Conservation (phyloP, 1,140 invertebrate genomes). For the Capitella teleta region DNA sequence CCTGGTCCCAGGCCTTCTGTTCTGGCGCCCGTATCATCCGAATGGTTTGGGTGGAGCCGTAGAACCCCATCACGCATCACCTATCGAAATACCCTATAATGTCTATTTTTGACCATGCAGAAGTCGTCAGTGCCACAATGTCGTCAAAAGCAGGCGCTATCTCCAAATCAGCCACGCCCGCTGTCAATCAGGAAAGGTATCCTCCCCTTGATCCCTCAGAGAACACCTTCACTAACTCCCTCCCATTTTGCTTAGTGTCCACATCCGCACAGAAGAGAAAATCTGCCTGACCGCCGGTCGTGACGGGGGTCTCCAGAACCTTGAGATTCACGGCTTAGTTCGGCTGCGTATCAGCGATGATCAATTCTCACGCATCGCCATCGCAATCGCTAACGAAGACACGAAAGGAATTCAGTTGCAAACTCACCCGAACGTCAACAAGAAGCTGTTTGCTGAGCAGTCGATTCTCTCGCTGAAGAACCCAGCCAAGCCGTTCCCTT, state of each 20-base stretch:
- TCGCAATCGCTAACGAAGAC: conserved; percentile 65
- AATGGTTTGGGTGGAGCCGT: too few relatives aligned
- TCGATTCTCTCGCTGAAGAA: conserved; percentile 76
- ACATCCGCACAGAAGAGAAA: conserved; percentile 59
- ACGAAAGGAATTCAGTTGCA: conserved; percentile 56
- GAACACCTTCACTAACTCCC: not conserved
- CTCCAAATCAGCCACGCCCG: conserved; percentile 1
- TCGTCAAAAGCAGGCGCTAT: not conserved
- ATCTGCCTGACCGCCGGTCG: conserved; percentile 75
- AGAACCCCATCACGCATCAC: too few relatives aligned
- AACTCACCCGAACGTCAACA: conserved; percentile 97
- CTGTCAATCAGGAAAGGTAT: conserved; percentile 5
- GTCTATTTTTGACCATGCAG: too few relatives aligned
- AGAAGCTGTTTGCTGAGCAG: conserved; percentile 74
- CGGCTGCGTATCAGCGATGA: conserved; percentile 82
- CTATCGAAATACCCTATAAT: too few relatives aligned
- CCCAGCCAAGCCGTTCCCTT: conserved; percentile 82
- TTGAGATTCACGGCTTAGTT: conserved; percentile 81
- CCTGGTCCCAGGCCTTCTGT: too few relatives aligned
- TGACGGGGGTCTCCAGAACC: conserved; percentile 83
- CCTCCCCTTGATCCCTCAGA: not conserved
- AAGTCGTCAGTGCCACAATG: conserved; percentile 1
- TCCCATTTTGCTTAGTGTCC: conserved; percentile 25
- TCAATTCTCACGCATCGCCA: conserved; percentile 68
- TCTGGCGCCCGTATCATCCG: too few relatives aligned